Conservation (phyloP, 2,888 invertebrate genomes). For the Temnothorax unifasciatus region DNA sequence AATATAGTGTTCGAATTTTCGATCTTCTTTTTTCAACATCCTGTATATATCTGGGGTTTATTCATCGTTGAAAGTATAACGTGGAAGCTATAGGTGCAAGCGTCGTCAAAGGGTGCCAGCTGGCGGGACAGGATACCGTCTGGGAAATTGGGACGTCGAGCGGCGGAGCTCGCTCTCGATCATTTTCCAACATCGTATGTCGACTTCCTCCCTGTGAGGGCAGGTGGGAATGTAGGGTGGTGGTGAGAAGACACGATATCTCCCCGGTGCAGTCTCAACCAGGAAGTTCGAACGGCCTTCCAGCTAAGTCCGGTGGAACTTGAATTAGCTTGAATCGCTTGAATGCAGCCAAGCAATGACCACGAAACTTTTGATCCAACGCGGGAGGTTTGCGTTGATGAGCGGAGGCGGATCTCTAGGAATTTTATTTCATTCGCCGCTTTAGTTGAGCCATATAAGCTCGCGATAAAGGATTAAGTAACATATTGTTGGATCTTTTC, state of each 20-base stretch:
- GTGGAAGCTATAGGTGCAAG: conserved; percentile 68
- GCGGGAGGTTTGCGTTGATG: conserved; percentile 37
- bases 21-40: neutral
- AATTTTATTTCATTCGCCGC: conserved; percentile 25
- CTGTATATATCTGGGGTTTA: conserved; percentile 2
- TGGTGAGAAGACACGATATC: conserved; percentile 9
- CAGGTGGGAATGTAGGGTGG: neutral
- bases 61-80: conserved; percentile 27
- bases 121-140: conserved; percentile 82
- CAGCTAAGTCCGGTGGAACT: conserved; percentile 42
- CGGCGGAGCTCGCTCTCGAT: conserved; percentile 70
- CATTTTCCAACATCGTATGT: conserved; percentile 72
- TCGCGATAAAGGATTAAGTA: conserved; percentile 26
- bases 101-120: conserved; percentile 80
- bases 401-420: neutral
- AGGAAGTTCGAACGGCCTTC: conserved; percentile 40
- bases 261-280: conserved; percentile 7
- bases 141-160: conserved; percentile 81
- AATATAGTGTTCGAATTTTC: neutral
- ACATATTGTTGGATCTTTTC: conserved; percentile 9
- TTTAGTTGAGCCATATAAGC: conserved; percentile 25
- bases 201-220: conserved; percentile 50
- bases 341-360: conserved; percentile 38
- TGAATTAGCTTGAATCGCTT: conserved; percentile 51
- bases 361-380: conserved; percentile 53